Percentiles rank a stretch among this genome's conserved stretches.
phyloP scores from a whole-genome alignment of 2,888 invertebrate genomes.

The Chaitophorus viminalis region DNA sequence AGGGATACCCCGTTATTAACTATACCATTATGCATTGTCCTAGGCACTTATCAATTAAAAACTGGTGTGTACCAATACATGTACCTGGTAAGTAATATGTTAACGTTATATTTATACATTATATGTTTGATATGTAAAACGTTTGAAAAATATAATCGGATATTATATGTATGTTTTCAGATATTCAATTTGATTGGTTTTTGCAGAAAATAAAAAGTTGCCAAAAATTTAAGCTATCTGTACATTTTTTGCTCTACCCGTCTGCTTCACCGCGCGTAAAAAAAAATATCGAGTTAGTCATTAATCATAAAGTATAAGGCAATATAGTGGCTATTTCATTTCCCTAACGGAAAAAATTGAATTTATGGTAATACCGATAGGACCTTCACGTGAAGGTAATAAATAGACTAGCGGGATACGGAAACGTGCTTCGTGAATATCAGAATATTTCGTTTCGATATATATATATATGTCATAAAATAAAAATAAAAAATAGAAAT shows the following conservation, averaged over 20 bases:
- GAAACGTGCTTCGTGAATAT: neutral
- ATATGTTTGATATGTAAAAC: too few relatives aligned
- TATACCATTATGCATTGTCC: too few relatives aligned
- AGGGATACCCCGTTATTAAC: too few relatives aligned
- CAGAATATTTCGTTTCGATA: neutral
- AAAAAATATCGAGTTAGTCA: slow-evolving; percentile 17
- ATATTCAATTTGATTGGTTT: neutral
- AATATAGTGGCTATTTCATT: slow-evolving; percentile 12
- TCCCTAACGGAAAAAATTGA: slow-evolving; percentile 4
- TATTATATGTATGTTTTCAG: neutral
- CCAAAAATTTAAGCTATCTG: neutral
- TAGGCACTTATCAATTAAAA: too few relatives aligned
- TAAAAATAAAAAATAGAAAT: neutral
- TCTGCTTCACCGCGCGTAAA: neutral
- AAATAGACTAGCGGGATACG: neutral
- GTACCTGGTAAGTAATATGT: too few relatives aligned
- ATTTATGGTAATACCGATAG: slow-evolving; percentile 33
- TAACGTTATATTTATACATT: too few relatives aligned
- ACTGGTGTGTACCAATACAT: too few relatives aligned
- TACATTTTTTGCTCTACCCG: neutral
- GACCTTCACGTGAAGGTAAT: neutral
- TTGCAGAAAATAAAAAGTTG: neutral
- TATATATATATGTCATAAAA: neutral
- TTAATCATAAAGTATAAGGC: slow-evolving; percentile 32
- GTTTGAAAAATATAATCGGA: neutral